Percentiles rank a stretch among this genome's conserved stretches.
These are phyloP conservation scores for Darevskia mixta DNA, from an alignment of 2,797 vertebrate species.

Conservation along the genomic window DNA sequence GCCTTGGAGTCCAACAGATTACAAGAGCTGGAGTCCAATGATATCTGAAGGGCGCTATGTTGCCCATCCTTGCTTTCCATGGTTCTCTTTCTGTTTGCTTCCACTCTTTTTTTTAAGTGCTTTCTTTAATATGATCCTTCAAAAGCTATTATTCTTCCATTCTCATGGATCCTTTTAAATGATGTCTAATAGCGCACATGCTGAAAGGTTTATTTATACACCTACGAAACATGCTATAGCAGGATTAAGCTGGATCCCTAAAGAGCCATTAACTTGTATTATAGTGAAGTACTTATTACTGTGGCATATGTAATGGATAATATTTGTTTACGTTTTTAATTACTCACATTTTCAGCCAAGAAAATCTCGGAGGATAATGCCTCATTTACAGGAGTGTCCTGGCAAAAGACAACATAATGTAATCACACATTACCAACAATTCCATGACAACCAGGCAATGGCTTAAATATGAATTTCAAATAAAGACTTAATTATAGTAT, in stretches of 20 bases:
- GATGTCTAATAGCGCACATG: constrained; percentile 69
- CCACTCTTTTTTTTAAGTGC: no score
- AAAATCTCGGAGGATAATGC: constrained; percentile 83
- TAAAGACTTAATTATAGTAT: constrained; percentile 79
- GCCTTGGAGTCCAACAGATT: no score
- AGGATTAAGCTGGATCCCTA: constrained; percentile 77
- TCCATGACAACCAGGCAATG: constrained; percentile 77
- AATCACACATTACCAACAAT: constrained; percentile 81
- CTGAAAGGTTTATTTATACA: constrained; percentile 77
- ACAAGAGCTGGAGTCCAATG: no score
- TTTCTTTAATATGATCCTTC: not conserved
- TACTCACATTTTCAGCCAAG: constrained; percentile 83
- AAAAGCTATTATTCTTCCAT: constrained; percentile 7
- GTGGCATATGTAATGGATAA: constrained; percentile 83
- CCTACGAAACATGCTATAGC: constrained; percentile 74
- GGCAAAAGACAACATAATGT: constrained; percentile 80
- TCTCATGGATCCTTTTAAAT: constrained; percentile 16
- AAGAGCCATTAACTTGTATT: constrained; percentile 80
- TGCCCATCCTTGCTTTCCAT: no score
- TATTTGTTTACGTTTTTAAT: constrained; percentile 86
- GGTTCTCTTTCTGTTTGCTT: no score
- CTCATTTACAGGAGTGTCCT: constrained; percentile 81
- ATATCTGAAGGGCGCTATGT: no score
- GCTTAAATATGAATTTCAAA: constrained; percentile 79
- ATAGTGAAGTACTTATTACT: constrained; percentile 81